Base-by-base conservation (phyloP, 2,888 invertebrate genomes). In the Spodoptera picta region DNA sequence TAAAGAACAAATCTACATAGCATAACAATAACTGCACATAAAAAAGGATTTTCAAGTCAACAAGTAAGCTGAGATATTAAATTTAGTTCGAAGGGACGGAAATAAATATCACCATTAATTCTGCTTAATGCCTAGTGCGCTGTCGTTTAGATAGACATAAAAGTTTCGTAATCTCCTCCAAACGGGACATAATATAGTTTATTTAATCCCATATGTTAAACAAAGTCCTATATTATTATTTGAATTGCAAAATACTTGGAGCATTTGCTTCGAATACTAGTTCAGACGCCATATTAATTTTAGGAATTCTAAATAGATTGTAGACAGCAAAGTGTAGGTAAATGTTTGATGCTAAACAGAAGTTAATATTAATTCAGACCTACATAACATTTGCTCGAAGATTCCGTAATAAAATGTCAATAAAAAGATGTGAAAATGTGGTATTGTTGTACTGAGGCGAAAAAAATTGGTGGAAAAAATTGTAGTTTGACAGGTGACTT, bases 61-160 rank as follows among this genome's bases (percentile, higher is more conserved):
- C 43, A 54, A 69, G 57, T 53, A 70, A 69, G 48, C 41, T 55
- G 12, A 61, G 52, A 65, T 52, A 54, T 67, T 63, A 62, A 49
- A 54, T 66, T 66, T 60, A 77, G 73, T 70, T 77, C 66, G 56
- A 63, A 69, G 62, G 57, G 54, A 63, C 48, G 31, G 47, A 60
- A 60, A 75, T 73, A 73, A 75, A 73, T 61, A 66, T 64, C 48
- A 59, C 53, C 73, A 73, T 73, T 65, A 73, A 68, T 54, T 46
- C 66, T 14, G 43, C 55, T 65, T 73, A 75, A 73, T 73, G 61
- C 62, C 63, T 45, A 61, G 12, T 58, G 63, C 64, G 59, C 67
- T 71, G 66, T 75, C 73, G 52, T 77, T 73, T 61, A 50, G 60
- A 71, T 68, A 54, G 56, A 69, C 12, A 71, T 73, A 66, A 73